These are phyloP conservation scores for Gorsachius goisagi DNA, from an alignment of 2,113 vertebrate genomes.

Conservation along the genomic window DNA sequence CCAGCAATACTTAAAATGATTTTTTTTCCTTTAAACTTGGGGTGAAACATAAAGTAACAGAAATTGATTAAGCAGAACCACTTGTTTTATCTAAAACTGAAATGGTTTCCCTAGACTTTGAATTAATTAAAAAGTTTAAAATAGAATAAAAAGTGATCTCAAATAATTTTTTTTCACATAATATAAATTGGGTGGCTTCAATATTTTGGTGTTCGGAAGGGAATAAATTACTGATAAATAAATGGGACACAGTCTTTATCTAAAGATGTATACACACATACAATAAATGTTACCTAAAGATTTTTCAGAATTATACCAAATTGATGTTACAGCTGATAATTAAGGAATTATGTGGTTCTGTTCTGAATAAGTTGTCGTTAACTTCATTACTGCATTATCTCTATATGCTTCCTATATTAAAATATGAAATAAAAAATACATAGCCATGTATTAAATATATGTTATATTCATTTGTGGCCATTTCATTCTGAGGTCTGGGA, in stretches of 20 bases:
- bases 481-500: neutral
- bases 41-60: neutral
- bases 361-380: neutral
- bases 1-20: neutral
- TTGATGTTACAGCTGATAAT: neutral
- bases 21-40: neutral
- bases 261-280: neutral
- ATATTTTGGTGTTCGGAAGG: neutral
- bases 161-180: neutral
- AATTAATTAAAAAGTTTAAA: neutral
- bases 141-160: neutral
- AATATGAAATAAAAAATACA: neutral
- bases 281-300: neutral
- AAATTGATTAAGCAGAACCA: neutral
- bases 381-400: neutral
- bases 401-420: neutral
- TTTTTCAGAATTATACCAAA: neutral
- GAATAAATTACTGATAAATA: neutral
- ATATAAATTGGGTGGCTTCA: neutral
- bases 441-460: neutral
- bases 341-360: neutral
- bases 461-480: neutral
- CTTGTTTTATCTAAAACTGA: neutral
- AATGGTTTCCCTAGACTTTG: neutral
- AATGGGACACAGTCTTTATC: neutral